phyloP scores from a whole-genome alignment of 2,113 vertebrate genomes.

The Esox niger region DNA sequence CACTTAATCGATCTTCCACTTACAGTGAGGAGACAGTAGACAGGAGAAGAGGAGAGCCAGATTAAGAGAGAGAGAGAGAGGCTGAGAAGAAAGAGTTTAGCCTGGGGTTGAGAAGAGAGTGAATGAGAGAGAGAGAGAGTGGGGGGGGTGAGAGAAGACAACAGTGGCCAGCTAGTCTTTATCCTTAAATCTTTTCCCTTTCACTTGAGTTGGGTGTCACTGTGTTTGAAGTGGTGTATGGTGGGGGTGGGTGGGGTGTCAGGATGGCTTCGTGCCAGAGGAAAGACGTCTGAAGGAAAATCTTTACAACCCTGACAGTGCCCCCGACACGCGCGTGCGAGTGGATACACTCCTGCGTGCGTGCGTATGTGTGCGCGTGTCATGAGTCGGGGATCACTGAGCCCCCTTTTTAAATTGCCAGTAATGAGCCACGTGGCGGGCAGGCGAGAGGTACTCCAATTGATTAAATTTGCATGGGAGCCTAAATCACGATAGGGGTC shows the following conservation, averaged over 20 bases:
- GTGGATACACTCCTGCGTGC: too few relatives aligned
- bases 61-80: conserved; percentile 27
- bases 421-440: conserved; percentile 76
- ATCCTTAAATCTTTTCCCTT: conserved; percentile 62
- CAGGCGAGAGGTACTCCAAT: conserved; percentile 78
- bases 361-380: conserved; percentile 46
- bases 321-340: conserved; percentile 43
- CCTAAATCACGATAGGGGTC: conserved; percentile 74
- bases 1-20: conserved; percentile 72
- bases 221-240: conserved; percentile 74
- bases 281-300: conserved; percentile 72
- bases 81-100: conserved; percentile 12
- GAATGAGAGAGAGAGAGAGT: conserved; percentile 48
- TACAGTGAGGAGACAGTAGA: conserved; percentile 37
- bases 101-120: conserved; percentile 9
- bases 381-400: conserved; percentile 71
- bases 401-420: conserved; percentile 76
- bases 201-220: conserved; percentile 69
- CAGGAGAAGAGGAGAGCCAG: conserved; percentile 25
- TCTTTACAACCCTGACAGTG: conserved; percentile 72
- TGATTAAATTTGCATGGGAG: conserved; percentile 85
- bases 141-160: not conserved
- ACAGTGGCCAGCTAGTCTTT: conserved; percentile 44
- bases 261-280: conserved; percentile 64
- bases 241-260: conserved; percentile 40